A percentile compares a stretch with the other conserved stretches of the same genome.
Conservation (phyloP, 2,797 vertebrate species). For the Sylvia borin region DNA sequence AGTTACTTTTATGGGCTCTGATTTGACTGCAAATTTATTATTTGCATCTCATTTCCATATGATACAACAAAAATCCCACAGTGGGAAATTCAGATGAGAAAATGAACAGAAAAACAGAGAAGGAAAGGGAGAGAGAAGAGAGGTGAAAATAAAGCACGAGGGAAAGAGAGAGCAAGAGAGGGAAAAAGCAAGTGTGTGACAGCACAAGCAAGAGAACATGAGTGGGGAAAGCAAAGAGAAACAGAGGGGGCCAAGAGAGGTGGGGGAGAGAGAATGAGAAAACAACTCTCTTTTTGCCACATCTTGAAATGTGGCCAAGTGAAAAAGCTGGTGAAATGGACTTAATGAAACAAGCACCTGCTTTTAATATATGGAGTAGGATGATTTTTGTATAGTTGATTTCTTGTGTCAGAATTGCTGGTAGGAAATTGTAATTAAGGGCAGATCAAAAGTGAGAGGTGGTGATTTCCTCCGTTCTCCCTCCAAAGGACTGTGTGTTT, state of each 20-base stretch:
- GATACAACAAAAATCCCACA: not conserved
- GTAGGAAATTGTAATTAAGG: not conserved
- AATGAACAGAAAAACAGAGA: not conserved
- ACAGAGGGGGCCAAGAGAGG: not conserved
- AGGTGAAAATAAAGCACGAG: not conserved
- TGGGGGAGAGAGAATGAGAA: not conserved
- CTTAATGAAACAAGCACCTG: not conserved
- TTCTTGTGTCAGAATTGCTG: not conserved
- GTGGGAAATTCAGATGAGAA: not conserved
- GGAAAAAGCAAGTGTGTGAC: not conserved
- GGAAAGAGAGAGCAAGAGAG: not conserved
- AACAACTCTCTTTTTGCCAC: not conserved
- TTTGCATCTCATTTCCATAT: not conserved
- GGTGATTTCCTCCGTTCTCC: not conserved
- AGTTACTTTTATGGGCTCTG: not conserved
- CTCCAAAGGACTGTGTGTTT: not conserved
- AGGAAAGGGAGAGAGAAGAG: not conserved
- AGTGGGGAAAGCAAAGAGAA: not conserved
- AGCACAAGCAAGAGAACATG: fast-evolving
- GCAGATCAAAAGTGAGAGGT: not conserved
- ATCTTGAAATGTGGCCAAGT: not conserved
- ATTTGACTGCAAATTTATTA: not conserved
- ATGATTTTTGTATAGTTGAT: not conserved
- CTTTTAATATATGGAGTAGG: not conserved
- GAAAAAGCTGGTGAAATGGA: not conserved